Conservation (phyloP, 2,888 invertebrate species). For the Drosophila mimetica region DNA sequence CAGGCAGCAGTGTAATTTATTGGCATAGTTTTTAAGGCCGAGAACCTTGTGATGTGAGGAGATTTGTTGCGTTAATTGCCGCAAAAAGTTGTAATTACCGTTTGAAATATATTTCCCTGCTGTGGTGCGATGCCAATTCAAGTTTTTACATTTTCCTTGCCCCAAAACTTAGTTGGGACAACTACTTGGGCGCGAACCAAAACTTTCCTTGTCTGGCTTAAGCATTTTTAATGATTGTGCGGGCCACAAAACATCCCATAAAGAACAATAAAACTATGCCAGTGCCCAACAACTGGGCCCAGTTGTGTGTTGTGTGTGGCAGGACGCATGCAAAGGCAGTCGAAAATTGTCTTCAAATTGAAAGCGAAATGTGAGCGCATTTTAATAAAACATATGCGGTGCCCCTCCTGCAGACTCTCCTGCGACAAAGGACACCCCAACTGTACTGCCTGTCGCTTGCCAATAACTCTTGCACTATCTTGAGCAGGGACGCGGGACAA, state of each 20-base stretch:
- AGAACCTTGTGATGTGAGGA: not conserved
- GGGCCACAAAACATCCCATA: constrained; percentile 35
- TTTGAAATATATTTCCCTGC: constrained; percentile 5
- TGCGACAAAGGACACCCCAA: constrained; percentile 15
- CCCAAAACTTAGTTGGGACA: constrained; percentile 21
- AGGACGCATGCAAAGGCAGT: constrained; percentile 39
- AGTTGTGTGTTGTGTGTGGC: not conserved
- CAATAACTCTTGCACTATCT: constrained; percentile 78
- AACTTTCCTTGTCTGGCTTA: constrained; percentile 44
- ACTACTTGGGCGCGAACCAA: constrained; percentile 27
- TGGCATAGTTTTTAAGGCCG: constrained; percentile 55
- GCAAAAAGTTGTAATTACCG: constrained; percentile 45
- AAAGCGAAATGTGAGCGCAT: constrained; percentile 76
- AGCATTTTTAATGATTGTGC: constrained; percentile 62
- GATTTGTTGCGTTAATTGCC: constrained; percentile 33
- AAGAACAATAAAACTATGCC: constrained; percentile 43
- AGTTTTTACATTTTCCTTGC: constrained; percentile 10
- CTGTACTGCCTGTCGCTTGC: constrained; percentile 60
- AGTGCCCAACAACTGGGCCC: constrained; percentile 33
- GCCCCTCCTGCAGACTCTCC: constrained; percentile 23
- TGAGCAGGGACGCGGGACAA: constrained; percentile 31
- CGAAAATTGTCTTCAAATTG: constrained; percentile 71
- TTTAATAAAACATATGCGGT: constrained; percentile 78
- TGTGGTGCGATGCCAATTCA: constrained; percentile 14
- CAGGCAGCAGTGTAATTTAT: constrained; percentile 42